Percentiles rank a stretch among this genome's conserved stretches.
Conservation (phyloP, 2,888 invertebrate species). For the Altica lythri region DNA sequence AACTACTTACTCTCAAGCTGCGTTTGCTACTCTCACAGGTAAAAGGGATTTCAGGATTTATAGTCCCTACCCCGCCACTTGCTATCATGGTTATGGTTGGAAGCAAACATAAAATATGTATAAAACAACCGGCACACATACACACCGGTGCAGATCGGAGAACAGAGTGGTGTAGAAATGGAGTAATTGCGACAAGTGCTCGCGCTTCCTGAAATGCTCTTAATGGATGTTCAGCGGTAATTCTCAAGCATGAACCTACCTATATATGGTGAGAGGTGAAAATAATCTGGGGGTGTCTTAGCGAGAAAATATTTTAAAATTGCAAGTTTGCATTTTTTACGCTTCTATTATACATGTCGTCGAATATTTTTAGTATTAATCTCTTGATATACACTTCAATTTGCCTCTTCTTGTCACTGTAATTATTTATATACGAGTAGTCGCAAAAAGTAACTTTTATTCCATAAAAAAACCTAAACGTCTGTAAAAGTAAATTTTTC, state of each 20-base stretch:
- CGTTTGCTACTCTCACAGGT: constrained; percentile 14
- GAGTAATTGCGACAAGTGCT: constrained; percentile 32
- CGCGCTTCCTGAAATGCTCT: constrained; percentile 28
- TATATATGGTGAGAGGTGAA: constrained; percentile 10
- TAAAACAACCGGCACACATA: constrained; percentile 23
- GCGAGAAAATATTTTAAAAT: not conserved
- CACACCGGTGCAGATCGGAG: constrained; percentile 23
- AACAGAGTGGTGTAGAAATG: constrained; percentile 25
- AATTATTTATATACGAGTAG: too few relatives aligned
- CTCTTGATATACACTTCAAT: too few relatives aligned
- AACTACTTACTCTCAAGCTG: constrained; percentile 9
- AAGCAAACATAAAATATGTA: constrained; percentile 32
- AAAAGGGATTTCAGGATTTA: constrained; percentile 22
- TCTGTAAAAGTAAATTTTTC: too few relatives aligned
- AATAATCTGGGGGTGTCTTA: constrained; percentile 9
- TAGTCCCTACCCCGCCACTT: constrained; percentile 15
- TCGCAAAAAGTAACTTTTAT: too few relatives aligned
- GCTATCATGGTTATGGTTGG: constrained; percentile 24
- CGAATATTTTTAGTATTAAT: too few relatives aligned
- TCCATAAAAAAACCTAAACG: too few relatives aligned
- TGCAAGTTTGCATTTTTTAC: not conserved
- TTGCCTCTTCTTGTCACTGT: too few relatives aligned
- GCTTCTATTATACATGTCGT: too few relatives aligned
- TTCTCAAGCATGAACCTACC: constrained; percentile 16
- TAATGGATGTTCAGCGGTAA: constrained; percentile 30